Conservation (phyloP, 1,140 invertebrate species). For the Pogonus chalceus region DNA sequence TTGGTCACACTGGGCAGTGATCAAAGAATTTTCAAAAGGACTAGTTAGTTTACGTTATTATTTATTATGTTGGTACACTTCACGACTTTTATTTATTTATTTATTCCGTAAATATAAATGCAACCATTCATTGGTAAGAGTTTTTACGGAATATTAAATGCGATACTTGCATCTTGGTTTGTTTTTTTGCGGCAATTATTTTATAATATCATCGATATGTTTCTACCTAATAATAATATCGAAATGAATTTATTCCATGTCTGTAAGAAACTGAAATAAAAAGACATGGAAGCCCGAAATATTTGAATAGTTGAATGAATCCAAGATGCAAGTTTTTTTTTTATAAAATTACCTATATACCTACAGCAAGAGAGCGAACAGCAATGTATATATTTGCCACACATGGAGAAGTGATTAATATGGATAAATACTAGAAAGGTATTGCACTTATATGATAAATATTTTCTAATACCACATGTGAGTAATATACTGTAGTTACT, state of each 20-base stretch:
- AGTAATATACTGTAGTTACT: neutral
- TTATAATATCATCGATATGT: too few species aligned
- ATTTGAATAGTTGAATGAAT: too few species aligned
- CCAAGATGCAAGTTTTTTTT: too few species aligned
- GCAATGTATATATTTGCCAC: neutral
- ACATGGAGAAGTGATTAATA: neutral
- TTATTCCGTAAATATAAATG: neutral
- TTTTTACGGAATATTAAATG: neutral
- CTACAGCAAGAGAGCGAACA: neutral
- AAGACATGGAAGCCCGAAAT: too few species aligned
- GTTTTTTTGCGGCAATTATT: too few species aligned
- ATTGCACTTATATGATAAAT: neutral
- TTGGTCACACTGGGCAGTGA: constrained; percentile 5
- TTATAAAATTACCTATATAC: too few species aligned
- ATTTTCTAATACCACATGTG: neutral
- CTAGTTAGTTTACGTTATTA: neutral
- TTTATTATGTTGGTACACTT: neutral
- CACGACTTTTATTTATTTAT: too few species aligned
- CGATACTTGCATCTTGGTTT: too few species aligned
- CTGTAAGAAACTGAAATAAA: too few species aligned
- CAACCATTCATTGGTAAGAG: neutral
- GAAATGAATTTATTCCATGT: too few species aligned
- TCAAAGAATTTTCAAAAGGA: constrained; percentile 1
- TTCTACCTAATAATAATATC: too few species aligned
- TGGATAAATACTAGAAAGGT: neutral